Percentiles rank a stretch among this genome's conserved stretches.
Evolutionary conservation across 2,797 vertebrate genomes (phyloP).

Genomic region (Peromyscus attwateri): DNA sequence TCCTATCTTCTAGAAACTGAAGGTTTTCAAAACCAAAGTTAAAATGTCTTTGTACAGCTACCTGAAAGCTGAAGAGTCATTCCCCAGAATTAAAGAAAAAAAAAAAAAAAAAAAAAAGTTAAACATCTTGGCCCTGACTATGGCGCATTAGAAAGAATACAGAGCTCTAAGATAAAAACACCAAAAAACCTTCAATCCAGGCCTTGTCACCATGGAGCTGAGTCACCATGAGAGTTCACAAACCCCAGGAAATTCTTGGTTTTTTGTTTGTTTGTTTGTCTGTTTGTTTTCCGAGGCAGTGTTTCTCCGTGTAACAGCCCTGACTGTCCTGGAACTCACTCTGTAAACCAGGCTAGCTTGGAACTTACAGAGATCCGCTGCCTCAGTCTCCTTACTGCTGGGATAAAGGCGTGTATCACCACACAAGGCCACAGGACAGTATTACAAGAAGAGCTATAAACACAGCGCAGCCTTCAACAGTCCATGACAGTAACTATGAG

Average conservation of each 20-base stretch:
- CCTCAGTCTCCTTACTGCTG: not conserved
- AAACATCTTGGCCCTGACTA: not conserved
- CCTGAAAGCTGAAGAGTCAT: not conserved
- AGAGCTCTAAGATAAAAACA: not conserved
- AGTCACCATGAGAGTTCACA: not conserved
- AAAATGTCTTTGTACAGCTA: not conserved
- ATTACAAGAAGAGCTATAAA: not conserved
- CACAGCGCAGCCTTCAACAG: not conserved
- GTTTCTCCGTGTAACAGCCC: not conserved
- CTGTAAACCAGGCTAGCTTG: not conserved
- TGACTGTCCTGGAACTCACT: not conserved
- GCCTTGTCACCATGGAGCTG: not conserved
- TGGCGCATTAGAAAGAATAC: not conserved
- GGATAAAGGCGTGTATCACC: not conserved
- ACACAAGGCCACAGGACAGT: not conserved
- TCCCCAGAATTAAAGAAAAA: not conserved
- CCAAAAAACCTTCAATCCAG: not conserved
- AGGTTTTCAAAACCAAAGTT: conserved; percentile 16
- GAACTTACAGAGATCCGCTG: not conserved
- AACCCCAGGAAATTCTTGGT: not conserved
- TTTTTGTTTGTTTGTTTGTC: not conserved
- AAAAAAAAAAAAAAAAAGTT: not conserved
- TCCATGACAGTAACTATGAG: not conserved
- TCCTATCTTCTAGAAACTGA: not conserved
- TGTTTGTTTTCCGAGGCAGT: not conserved